A percentile compares a stretch with the other conserved stretches of the same genome.
These are phyloP conservation scores for Stictocephala bisonia DNA, from an alignment of 2,888 invertebrate genomes.

Conservation along the genomic window DNA sequence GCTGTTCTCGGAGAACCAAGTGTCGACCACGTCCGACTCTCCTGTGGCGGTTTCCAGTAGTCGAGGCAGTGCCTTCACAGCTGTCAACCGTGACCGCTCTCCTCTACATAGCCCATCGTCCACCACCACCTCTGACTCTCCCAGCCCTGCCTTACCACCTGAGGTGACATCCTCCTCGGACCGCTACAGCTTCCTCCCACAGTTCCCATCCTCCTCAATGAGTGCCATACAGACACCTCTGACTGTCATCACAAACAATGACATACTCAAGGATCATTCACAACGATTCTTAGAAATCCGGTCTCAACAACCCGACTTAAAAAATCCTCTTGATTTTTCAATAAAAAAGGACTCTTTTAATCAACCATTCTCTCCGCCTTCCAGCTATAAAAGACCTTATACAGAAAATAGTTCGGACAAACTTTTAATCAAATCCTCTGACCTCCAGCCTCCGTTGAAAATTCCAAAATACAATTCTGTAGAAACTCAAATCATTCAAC, in stretches of 20 bases:
- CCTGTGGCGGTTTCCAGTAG: constrained; percentile 32
- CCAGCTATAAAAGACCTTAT: neutral
- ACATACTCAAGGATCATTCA: constrained; percentile 19
- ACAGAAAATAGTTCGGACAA: constrained; percentile 6
- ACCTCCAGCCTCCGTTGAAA: constrained; percentile 27
- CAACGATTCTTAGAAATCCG: neutral
- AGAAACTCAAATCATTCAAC: neutral
- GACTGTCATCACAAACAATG: constrained; percentile 49
- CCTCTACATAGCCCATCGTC: constrained; percentile 39
- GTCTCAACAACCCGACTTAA: constrained; percentile 11
- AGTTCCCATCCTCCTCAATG: constrained; percentile 9
- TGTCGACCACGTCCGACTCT: constrained; percentile 43
- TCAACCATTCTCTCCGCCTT: constrained; percentile 5
- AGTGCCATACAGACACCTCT: constrained; percentile 46
- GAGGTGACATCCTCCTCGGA: constrained; percentile 38
- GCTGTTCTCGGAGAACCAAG: constrained; percentile 63
- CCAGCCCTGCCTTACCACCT: constrained; percentile 49
- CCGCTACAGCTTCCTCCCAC: constrained; percentile 1
- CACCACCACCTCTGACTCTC: constrained; percentile 46
- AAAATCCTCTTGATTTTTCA: constrained; percentile 57
- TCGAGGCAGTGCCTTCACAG: constrained; percentile 64
- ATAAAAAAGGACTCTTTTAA: constrained; percentile 51
- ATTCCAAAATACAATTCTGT: neutral
- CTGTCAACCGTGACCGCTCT: constrained; percentile 58
- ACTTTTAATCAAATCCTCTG: constrained; percentile 46